Percentiles rank a stretch among this genome's conserved stretches.
phyloP scores from a whole-genome alignment of 2,113 vertebrate species.

The Columbina picui region DNA sequence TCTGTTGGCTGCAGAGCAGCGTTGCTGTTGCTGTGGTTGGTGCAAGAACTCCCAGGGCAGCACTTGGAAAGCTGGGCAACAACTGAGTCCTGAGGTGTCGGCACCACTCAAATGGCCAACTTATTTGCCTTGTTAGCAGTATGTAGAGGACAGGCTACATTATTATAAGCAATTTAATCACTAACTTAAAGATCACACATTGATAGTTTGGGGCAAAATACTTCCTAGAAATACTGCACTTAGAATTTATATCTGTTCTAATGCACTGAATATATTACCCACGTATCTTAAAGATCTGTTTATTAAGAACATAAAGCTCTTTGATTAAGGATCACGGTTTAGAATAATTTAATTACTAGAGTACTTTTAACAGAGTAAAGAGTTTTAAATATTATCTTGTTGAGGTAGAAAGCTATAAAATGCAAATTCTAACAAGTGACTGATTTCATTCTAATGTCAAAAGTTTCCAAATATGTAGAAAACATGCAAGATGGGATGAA shows the following conservation, averaged over 20 bases:
- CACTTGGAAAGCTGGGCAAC: background rate
- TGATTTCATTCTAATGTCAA: background rate
- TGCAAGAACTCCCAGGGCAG: background rate
- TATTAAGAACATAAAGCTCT: background rate
- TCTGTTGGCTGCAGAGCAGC: background rate
- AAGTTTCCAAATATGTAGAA: background rate
- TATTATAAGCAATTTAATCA: background rate
- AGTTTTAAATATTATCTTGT: background rate
- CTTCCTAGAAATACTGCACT: background rate
- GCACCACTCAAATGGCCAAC: background rate
- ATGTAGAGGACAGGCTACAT: fast-evolving
- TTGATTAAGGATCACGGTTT: background rate
- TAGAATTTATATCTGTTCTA: background rate
- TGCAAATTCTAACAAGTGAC: background rate
- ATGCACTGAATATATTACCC: background rate
- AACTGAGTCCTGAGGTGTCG: fast-evolving
- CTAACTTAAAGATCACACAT: background rate
- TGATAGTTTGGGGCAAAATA: background rate
- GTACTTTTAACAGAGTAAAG: background rate
- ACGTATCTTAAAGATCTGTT: background rate
- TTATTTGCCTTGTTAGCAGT: background rate
- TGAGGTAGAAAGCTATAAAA: background rate
- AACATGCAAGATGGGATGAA: background rate
- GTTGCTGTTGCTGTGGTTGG: background rate
- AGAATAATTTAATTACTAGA: background rate